Evolutionary conservation across 1,140 invertebrate genomes (phyloP).

Genomic region (Drosophila sproati): DNA sequence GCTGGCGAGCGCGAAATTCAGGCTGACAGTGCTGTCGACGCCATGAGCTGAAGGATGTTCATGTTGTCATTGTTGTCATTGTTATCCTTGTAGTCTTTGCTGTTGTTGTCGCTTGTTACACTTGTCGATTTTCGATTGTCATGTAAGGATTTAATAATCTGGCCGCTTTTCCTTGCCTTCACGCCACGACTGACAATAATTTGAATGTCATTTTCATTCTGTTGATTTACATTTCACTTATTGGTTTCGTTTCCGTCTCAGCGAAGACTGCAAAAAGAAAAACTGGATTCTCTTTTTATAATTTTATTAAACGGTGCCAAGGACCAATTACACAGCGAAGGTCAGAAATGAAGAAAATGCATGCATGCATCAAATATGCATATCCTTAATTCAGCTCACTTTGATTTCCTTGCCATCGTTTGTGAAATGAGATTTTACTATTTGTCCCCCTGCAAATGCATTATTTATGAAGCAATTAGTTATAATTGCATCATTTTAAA

Average conservation of each 20-base stretch:
- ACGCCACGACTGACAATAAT: constrained; percentile 55
- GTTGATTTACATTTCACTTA: constrained; percentile 68
- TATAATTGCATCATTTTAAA: neutral
- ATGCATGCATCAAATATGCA: constrained; percentile 61
- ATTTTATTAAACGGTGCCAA: constrained; percentile 52
- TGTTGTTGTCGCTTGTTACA: constrained; percentile 51
- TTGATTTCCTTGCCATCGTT: neutral
- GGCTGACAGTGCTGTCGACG: constrained; percentile 63
- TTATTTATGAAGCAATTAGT: neutral
- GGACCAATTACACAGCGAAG: constrained; percentile 35
- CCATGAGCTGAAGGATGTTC: constrained; percentile 33
- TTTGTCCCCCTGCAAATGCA: neutral
- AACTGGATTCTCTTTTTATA: constrained; percentile 53
- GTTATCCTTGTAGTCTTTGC: neutral
- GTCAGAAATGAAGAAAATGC: constrained; percentile 28
- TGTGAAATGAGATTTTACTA: neutral
- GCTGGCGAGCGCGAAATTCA: constrained; percentile 34
- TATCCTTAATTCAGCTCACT: constrained; percentile 46
- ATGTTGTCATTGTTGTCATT: constrained; percentile 1
- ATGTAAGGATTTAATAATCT: constrained; percentile 78
- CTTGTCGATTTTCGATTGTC: constrained; percentile 39
- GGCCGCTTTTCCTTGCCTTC: constrained; percentile 31
- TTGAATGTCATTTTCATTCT: constrained; percentile 56
- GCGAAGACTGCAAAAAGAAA: constrained; percentile 9
- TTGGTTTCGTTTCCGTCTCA: constrained; percentile 32